A percentile compares a stretch with the other conserved stretches of the same genome.
phyloP scores from a whole-genome alignment of 1,140 invertebrate species.

The Delia radicum region DNA sequence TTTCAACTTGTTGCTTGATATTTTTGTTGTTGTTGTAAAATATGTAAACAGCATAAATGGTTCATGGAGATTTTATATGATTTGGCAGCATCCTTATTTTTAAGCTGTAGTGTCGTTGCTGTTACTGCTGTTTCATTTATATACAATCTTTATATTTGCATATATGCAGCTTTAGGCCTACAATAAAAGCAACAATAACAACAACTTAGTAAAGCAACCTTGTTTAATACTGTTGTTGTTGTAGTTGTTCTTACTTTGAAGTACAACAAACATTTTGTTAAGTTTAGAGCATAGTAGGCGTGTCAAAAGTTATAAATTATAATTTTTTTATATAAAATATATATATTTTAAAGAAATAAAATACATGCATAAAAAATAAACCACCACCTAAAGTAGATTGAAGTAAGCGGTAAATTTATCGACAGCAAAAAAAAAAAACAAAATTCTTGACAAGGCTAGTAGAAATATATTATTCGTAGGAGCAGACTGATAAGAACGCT shows the following conservation, averaged over 20 bases:
- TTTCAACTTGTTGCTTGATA: constrained; percentile 8
- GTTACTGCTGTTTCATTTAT: background rate
- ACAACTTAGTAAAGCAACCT: background rate
- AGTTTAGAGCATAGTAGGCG: constrained; percentile 22
- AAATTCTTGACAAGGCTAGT: background rate
- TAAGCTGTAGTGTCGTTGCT: background rate
- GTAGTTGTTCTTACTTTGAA: background rate
- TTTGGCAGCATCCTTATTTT: background rate
- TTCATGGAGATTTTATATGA: background rate
- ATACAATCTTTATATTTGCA: background rate
- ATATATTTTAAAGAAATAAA: background rate
- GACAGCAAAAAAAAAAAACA: background rate
- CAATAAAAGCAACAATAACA: constrained; percentile 8
- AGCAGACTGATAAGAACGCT: background rate
- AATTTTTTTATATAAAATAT: constrained; percentile 14
- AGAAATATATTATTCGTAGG: background rate
- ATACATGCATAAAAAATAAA: background rate
- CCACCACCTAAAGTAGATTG: constrained; percentile 9
- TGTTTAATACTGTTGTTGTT: background rate
- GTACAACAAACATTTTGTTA: constrained; percentile 21
- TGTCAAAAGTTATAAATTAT: constrained; percentile 29
- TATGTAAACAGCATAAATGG: background rate
- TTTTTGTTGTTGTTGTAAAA: constrained; percentile 8
- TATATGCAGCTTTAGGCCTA: constrained; percentile 20
- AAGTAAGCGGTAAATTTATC: constrained; percentile 11